Evolutionary conservation across 2,797 vertebrate species (phyloP).

Genomic region (Emydoidea blandingii): DNA sequence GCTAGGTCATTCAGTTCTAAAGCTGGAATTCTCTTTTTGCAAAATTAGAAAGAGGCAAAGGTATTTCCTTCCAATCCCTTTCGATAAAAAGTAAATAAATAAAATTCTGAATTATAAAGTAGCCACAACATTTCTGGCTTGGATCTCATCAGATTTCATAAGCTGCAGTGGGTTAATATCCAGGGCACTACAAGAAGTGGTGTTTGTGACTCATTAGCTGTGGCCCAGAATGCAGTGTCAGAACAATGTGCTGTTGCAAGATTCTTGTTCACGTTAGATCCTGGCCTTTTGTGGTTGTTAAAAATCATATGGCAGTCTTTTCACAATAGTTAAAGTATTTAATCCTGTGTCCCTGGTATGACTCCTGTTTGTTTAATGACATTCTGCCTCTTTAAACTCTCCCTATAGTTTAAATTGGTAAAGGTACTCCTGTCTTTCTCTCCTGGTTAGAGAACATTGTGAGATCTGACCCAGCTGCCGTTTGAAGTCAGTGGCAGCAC

Average conservation of each 20-base stretch:
- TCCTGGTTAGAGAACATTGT: not conserved
- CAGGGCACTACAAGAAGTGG: not conserved
- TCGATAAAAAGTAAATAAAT: not conserved
- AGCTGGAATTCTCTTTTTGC: not conserved
- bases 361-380: not conserved
- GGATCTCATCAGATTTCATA: not conserved
- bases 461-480: not conserved
- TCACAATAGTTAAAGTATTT: not conserved
- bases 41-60: not conserved
- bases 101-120: not conserved
- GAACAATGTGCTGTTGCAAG: not conserved
- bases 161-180: not conserved
- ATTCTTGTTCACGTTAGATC: slow-evolving; percentile 14
- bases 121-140: not conserved
- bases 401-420: not conserved
- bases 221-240: too few relatives aligned
- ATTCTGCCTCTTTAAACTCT: not conserved
- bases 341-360: not conserved
- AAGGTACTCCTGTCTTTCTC: not conserved
- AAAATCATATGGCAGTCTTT: not conserved
- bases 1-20: not conserved
- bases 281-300: not conserved
- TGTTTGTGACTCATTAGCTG: too few relatives aligned
- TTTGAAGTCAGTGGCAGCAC: not conserved
- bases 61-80: not conserved